Percentiles rank a stretch among this genome's conserved stretches.
phyloP scores from a whole-genome alignment of 2,113 vertebrate species.

The Crypturellus undulatus region DNA sequence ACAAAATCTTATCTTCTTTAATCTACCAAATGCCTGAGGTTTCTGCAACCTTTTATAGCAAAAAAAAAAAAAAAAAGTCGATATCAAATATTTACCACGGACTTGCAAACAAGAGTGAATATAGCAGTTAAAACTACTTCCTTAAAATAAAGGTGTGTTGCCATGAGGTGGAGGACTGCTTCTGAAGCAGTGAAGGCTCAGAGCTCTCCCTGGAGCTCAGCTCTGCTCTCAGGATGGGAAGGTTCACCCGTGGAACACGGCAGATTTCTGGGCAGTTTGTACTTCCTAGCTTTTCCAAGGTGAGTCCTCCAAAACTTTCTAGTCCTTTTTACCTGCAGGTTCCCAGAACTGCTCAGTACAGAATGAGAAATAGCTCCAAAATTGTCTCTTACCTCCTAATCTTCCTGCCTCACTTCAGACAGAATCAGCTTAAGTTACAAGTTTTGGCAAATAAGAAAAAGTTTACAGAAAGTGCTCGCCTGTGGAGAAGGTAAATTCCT shows the following conservation, averaged over 20 bases:
- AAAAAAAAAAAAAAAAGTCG: neutral
- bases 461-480: accelerated
- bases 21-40: neutral
- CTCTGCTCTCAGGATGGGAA: neutral
- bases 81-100: accelerated
- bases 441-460: neutral
- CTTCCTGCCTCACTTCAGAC: neutral
- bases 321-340: accelerated
- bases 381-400: neutral
- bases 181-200: neutral
- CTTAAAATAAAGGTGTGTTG: neutral
- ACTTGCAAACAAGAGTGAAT: neutral
- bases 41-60: neutral
- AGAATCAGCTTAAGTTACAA: neutral
- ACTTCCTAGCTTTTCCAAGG: neutral
- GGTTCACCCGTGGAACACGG: neutral
- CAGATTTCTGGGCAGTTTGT: neutral
- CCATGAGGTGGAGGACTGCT: accelerated
- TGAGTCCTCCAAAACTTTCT: neutral
- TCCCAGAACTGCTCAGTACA: neutral
- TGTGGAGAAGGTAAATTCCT: neutral
- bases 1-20: neutral
- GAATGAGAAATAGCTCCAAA: neutral
- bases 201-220: neutral
- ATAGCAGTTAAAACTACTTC: neutral